phyloP scores from a whole-genome alignment of 2,113 vertebrate genomes.

The Gavia stellata region DNA sequence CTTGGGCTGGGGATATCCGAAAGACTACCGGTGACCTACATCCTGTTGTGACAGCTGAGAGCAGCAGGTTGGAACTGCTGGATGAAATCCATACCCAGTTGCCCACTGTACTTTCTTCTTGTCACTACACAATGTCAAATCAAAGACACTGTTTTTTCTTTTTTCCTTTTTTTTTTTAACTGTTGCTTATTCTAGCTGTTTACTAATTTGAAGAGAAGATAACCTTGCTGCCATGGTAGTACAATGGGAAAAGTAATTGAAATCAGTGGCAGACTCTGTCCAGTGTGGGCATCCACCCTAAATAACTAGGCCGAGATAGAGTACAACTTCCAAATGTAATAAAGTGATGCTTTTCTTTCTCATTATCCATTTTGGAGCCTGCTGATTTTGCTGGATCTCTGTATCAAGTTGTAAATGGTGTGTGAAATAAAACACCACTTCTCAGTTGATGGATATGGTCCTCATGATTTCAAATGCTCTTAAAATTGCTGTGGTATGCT shows the following conservation, averaged over 20 bases:
- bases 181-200: background rate
- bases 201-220: background rate
- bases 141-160: background rate
- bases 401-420: background rate
- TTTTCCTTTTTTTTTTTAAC: background rate
- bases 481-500: background rate
- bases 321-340: background rate
- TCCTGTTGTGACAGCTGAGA: conserved; percentile 54
- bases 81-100: conserved; percentile 45
- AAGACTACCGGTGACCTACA: conserved; percentile 18
- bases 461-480: background rate
- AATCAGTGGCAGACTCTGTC: background rate
- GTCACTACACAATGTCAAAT: conserved; percentile 26
- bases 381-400: background rate
- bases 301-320: background rate
- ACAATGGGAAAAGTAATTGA: background rate
- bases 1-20: background rate
- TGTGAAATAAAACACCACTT: conserved; percentile 2
- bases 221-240: background rate
- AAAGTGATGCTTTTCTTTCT: background rate
- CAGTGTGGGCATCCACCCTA: background rate
- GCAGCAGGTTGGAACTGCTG: conserved; percentile 55
- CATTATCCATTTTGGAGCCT: background rate
- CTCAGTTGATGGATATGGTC: background rate
- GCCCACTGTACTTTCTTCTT: conserved; percentile 39